Percentiles rank a stretch among this genome's conserved stretches.
Conservation (phyloP, 2,888 invertebrate genomes). For the Phlogophora meticulosa region DNA sequence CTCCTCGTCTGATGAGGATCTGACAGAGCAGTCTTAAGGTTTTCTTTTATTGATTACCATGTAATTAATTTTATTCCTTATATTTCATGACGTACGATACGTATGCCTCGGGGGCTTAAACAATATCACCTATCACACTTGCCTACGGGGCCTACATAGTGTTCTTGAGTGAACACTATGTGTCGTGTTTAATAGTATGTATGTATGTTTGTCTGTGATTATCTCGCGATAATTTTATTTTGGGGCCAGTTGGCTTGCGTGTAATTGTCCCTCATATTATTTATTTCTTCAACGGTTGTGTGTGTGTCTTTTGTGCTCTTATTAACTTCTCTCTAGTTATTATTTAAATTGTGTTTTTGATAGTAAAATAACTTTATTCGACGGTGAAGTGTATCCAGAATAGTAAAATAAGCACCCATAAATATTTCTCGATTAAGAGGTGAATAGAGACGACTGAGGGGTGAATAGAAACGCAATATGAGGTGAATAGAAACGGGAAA, state of each 20-base stretch:
- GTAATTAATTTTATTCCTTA: too few species aligned
- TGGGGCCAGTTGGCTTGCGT: too few species aligned
- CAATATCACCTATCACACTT: too few species aligned
- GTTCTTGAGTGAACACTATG: too few species aligned
- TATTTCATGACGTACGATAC: too few species aligned
- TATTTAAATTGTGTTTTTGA: conserved; percentile 46
- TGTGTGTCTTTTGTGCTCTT: conserved; percentile 37
- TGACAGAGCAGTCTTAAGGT: too few species aligned
- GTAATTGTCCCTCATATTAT: too few species aligned
- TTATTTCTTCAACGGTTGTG: conserved; percentile 28
- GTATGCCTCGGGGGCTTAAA: too few species aligned
- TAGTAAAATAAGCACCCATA: conserved; percentile 35
- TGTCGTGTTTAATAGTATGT: too few species aligned
- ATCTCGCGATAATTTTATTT: not conserved
- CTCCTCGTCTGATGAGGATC: too few species aligned
- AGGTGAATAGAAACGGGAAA: conserved; percentile 40
- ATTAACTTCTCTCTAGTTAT: conserved; percentile 31
- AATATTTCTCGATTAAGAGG: conserved; percentile 41
- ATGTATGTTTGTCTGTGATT: conserved; percentile 7
- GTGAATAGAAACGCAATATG: conserved; percentile 38
- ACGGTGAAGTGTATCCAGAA: conserved; percentile 40
- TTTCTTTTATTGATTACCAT: too few species aligned
- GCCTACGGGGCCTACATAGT: too few species aligned
- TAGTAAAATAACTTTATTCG: conserved; percentile 35
- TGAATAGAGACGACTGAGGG: conserved; percentile 41